Evolutionary conservation across 53 echinoderm and acorn worm species (phyloP), one percentile per base, ranked within the genome.

Genomic region (Holothuria leucospilota): DNA sequence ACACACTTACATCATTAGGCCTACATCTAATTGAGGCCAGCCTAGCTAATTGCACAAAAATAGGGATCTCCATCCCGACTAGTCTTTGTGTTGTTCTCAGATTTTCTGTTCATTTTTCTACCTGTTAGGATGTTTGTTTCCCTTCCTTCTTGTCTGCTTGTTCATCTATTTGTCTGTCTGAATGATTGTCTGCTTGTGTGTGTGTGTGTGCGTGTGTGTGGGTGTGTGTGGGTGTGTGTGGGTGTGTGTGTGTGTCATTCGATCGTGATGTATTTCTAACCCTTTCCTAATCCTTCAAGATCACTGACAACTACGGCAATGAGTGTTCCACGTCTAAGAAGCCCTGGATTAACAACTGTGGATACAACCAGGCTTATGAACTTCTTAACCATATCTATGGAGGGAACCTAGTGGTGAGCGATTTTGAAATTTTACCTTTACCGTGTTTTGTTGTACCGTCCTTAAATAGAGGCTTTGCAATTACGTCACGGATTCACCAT

Each of bases 381-480:
- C 88, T 96, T 68, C 75, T 96, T 12, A 92, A 92, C 29, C 94
- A 96, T 69, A 92, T 94, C 68, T 96, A 96, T 34, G 94, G 94
- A 2, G 86, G 86, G 15, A 74, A 77, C 25, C 34, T 80, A 27
- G 13, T 59, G 23, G 80, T 80, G 20, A 85, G 70, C 49, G 42
- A 39, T 5, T 40, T 40, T 40, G 40, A 7, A 40, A 40, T 40
- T 40, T 40, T 7, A 7, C 40, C 40, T 40, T 40, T n/a, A n/a
- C 40, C 40, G 7, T 40, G n/a, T n/a, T n/a, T n/a, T n/a, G n/a
- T n/a, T n/a, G n/a, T n/a, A n/a, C n/a, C n/a, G n/a, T n/a, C n/a
- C n/a, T n/a, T n/a, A n/a, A n/a, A n/a, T n/a, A n/a, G n/a, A n/a
- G n/a, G n/a, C n/a, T n/a, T n/a, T n/a, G n/a, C n/a, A n/a, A n/a